A percentile compares a stretch with the other conserved stretches of the same genome.
Conservation (phyloP, 2,797 vertebrate genomes). For the Eulemur albifrons region DNA sequence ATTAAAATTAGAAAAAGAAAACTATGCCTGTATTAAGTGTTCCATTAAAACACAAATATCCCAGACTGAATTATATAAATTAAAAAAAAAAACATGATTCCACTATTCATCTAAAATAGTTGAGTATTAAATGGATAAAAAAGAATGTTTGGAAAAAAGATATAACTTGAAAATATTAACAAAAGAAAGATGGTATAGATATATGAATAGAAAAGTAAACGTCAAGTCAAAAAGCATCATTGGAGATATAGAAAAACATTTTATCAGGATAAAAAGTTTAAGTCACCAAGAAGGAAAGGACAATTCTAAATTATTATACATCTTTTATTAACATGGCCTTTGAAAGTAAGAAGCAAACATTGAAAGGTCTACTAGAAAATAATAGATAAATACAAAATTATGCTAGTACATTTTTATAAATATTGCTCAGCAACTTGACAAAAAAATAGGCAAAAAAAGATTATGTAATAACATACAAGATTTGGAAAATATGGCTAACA, state of each 20-base stretch:
- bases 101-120: background rate
- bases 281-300: background rate
- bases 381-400: background rate
- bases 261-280: background rate
- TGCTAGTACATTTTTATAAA: background rate
- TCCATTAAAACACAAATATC: background rate
- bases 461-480: background rate
- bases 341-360: background rate
- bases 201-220: background rate
- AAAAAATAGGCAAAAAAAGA: background rate
- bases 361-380: background rate
- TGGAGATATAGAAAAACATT: background rate
- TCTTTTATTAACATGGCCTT: background rate
- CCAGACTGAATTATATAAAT: background rate
- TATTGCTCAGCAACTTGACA: background rate
- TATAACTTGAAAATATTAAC: background rate
- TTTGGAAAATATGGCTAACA: background rate
- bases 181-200: background rate
- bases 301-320: background rate
- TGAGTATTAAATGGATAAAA: background rate
- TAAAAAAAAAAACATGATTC: background rate
- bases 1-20: background rate
- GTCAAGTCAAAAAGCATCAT: background rate
- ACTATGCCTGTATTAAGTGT: background rate
- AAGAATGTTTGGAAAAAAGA: background rate